Evolutionary conservation across 2,113 vertebrate genomes (phyloP), one percentile per base, ranked within the genome.

Genomic region (Theristicus caerulescens): DNA sequence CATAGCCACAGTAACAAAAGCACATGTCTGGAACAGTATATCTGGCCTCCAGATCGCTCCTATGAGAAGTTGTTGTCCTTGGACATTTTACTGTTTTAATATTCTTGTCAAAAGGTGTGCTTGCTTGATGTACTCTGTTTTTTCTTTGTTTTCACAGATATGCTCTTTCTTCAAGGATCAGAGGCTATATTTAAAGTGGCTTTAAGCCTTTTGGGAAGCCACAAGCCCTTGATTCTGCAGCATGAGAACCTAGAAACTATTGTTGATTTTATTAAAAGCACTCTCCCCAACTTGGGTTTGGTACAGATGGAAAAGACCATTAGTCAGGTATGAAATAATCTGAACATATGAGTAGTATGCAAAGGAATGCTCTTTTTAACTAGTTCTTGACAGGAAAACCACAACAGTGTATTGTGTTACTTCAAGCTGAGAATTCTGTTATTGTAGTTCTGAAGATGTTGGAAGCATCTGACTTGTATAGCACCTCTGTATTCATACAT

Each of bases 231-330:
- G 97, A 99, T 99, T 97, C 98, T 99, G 90, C 99, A 99, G 82
- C 99, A 99, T 18, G 99, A 99, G 85, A 99, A 98, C 97, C 98
- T 99, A 91, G 99, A 99, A 98, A 99, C 99, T 64, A 99, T 99
- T 72, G 99, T 99, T 92, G 99, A 99, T 96, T 99, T 99, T 96
- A 99, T 99, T 96, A 99, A 99, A 98, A 99, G 97, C 94, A 99
- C 98, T 29, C 98, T 99, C 7, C 99, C 99, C 91, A 99, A 99
- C 96, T 93, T 99, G 91, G 99, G 99, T 70, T 98, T 99, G 95
- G 99, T 99, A 80, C 99, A 99, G 95, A 99, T 99, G 99, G 99
- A 99, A 96, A 99, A 99, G 97, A 99, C 99, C 76, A 99, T 99
- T 96, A 99, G 97, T 97, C 99, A 99, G 99, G 99, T 99, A 98